Evolutionary conservation across 2,797 vertebrate species (phyloP).

Genomic region (Australoheros facetus): DNA sequence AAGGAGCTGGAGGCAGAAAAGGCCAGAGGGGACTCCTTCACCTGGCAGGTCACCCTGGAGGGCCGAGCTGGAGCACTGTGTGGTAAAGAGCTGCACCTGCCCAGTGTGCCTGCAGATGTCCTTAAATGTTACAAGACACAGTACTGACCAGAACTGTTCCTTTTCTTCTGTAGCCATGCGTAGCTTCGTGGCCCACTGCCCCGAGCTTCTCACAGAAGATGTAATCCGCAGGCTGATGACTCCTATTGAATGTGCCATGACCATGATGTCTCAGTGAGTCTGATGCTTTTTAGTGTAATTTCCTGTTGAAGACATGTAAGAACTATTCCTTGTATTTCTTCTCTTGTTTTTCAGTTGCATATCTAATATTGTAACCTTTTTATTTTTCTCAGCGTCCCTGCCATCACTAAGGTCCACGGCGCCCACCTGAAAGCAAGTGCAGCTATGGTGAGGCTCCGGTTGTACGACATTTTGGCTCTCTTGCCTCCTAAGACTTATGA

Average conservation of each 20-base stretch:
- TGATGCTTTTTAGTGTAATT: slow-evolving; percentile 2
- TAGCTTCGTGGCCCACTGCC: slow-evolving; percentile 98
- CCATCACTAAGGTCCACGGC: slow-evolving; percentile 96
- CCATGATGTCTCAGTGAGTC: slow-evolving; percentile 99
- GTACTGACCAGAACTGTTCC: background rate
- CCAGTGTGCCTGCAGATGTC: background rate
- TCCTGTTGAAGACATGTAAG: background rate
- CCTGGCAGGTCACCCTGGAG: slow-evolving; percentile 98
- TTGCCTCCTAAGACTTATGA: slow-evolving; percentile 98
- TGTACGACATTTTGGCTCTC: slow-evolving; percentile 97
- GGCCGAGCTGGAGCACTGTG: slow-evolving; percentile 96
- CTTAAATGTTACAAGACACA: background rate
- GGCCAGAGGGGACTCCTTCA: slow-evolving; percentile 95
- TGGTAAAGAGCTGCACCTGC: slow-evolving; percentile 80
- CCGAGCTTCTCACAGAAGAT: slow-evolving; percentile 96
- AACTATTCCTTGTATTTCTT: accelerated
- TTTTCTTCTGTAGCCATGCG: slow-evolving; percentile 88
- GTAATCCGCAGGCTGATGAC: slow-evolving; percentile 98
- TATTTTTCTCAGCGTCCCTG: slow-evolving; percentile 85
- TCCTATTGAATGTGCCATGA: slow-evolving; percentile 99
- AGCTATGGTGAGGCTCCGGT: slow-evolving; percentile 97
- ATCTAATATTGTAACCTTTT: background rate
- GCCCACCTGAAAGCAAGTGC: slow-evolving; percentile 98
- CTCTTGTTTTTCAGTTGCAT: background rate
- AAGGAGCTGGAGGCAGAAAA: slow-evolving; percentile 98